Base-by-base conservation (phyloP, 2,113 vertebrate species). In the Harpagus bidentatus region DNA sequence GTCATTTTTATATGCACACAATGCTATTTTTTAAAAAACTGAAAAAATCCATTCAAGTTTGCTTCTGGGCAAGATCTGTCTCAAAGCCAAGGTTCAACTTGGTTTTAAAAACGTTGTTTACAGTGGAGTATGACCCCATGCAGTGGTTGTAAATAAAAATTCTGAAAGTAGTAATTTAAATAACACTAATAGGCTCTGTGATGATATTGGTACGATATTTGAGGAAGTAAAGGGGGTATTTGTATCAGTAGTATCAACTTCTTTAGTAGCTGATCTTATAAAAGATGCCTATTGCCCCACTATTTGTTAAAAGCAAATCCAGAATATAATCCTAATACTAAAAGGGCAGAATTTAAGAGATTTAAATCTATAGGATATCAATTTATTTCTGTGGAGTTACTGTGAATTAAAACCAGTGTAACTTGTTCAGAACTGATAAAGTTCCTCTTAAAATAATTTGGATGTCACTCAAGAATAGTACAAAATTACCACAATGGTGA, bases 1-100 rank as follows among this genome's bases (percentile, higher is more conserved):
- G 69, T 87, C 67, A 40, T 20, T 92, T 84, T 94, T 92, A 78
- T 91, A 81, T 71, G n/a, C 86, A 82, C 61, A 92, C 69, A 96
- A 95, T 95, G 65, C 65, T 58, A 16, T 92, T 80, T 42, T 77
- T 38, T 1, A 10, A 59, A 47, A 66, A 70, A 78, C 45, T 6
- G 3, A 20, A 95, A 79, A 88, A 86, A 59, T 32, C 52, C 32
- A 65, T 89, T 86, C 52, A 72, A 53, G 72, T 94, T 65, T 82
- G 56, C 62, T 86, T 89, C 80, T 95, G 80, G 77, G 69, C 86
- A 94, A 89, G 83, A 84, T 84, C 77, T 79, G 79, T 84, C 53
- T 67, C 31, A 89, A 95, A 89, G 58, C 45, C 22, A 83, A 43
- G 7, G 48, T 77, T 82, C 53, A 56, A 23, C 28, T 45, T 79